These are phyloP conservation scores for Chlorops oryzae DNA, from an alignment of 1,140 invertebrate species.

Conservation along the genomic window DNA sequence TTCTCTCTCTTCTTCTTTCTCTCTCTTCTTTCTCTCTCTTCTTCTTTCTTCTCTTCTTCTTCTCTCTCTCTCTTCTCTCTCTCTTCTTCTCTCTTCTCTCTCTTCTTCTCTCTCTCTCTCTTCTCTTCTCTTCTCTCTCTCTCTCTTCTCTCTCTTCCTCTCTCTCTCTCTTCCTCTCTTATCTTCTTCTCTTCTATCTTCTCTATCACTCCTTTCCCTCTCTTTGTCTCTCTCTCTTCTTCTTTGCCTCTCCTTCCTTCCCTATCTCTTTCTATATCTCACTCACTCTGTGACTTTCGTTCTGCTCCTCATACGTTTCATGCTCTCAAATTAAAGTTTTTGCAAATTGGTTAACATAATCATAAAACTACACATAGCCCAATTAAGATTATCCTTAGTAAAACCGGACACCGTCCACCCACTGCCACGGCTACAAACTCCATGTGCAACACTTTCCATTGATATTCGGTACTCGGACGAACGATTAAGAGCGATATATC, in stretches of 20 bases:
- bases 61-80: neutral
- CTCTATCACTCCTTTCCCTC: too few species aligned
- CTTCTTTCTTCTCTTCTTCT: neutral
- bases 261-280: constrained; percentile 16
- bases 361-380: too few species aligned
- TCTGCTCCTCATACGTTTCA: too few species aligned
- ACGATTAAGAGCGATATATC: too few species aligned
- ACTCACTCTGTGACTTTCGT: constrained; percentile 10
- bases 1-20: neutral
- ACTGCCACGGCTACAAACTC: too few species aligned
- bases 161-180: neutral
- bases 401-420: too few species aligned
- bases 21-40: neutral
- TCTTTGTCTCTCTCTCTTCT: constrained; percentile 20
- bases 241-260: constrained; percentile 34
- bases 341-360: too few species aligned
- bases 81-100: neutral
- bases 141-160: constrained; percentile 4
- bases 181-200: too few species aligned
- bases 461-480: too few species aligned
- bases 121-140: constrained; percentile 16
- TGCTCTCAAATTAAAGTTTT: too few species aligned
- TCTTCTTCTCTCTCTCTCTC: constrained; percentile 19
- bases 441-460: too few species aligned
- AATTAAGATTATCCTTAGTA: too few species aligned